phyloP scores from a whole-genome alignment of 2,113 vertebrate genomes.

The Laterallus jamaicensis region DNA sequence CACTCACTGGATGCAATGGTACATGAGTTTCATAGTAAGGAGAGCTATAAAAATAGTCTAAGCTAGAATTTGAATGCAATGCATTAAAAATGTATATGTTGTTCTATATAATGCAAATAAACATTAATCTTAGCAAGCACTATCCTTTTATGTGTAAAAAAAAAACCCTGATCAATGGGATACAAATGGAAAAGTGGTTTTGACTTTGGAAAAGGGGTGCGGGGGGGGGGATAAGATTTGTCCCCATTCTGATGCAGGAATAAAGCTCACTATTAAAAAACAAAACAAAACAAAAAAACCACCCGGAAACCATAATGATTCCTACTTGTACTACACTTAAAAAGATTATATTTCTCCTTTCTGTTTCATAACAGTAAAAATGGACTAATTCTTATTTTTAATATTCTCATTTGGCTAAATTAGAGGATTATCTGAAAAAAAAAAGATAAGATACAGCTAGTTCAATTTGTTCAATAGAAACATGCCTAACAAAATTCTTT shows the following conservation, averaged over 20 bases:
- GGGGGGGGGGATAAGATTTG: background rate
- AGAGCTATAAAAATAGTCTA: background rate
- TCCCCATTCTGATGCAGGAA: background rate
- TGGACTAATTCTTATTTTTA: background rate
- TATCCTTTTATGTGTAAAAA: background rate
- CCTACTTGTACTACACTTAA: background rate
- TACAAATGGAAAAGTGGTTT: background rate
- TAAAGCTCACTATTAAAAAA: background rate
- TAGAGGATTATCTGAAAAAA: conserved; percentile 33
- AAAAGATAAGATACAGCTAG: conserved; percentile 1
- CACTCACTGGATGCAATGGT: background rate
- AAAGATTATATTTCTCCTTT: background rate
- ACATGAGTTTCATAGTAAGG: background rate
- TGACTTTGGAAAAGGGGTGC: background rate
- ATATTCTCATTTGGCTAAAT: conserved; percentile 41
- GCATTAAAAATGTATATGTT: background rate
- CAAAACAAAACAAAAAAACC: background rate
- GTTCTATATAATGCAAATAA: background rate
- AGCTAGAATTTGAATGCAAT: background rate
- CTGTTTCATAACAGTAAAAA: background rate
- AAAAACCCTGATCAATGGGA: background rate
- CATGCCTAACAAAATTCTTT: background rate
- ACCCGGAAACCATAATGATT: background rate
- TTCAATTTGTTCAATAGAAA: conserved; percentile 35
- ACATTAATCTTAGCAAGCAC: background rate